Percentiles rank a stretch among this genome's conserved stretches.
Evolutionary conservation across 1,140 invertebrate species (phyloP).

Genomic region (Diplogasteroides magnus): DNA sequence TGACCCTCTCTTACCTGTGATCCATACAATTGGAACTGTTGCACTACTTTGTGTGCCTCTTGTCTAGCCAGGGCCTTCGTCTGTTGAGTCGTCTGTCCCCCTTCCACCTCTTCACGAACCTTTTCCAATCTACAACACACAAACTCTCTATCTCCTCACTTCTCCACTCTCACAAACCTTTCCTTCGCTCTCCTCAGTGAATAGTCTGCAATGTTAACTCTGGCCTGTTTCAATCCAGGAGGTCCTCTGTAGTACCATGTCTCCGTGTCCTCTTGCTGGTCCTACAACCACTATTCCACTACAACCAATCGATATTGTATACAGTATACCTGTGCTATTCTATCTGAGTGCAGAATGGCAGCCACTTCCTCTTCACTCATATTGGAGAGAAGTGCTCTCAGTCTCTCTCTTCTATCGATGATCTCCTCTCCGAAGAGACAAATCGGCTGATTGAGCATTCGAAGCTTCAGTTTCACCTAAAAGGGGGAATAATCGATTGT

Average conservation of each 20-base stretch:
- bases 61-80: slow-evolving; percentile 50
- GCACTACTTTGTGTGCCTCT: slow-evolving; percentile 48
- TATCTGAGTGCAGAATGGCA: slow-evolving; percentile 39
- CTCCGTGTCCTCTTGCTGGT: slow-evolving; percentile 34
- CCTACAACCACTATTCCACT: background rate
- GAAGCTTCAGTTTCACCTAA: slow-evolving; percentile 52
- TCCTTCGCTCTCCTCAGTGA: slow-evolving; percentile 42
- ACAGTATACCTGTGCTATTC: slow-evolving; percentile 14
- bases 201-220: slow-evolving; percentile 50
- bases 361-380: slow-evolving; percentile 49
- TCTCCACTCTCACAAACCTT: slow-evolving; percentile 1
- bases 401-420: slow-evolving; percentile 48
- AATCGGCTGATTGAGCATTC: slow-evolving; percentile 49
- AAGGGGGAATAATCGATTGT: background rate
- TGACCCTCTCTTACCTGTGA: slow-evolving; percentile 34
- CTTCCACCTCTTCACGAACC: slow-evolving; percentile 36
- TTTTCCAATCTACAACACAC: slow-evolving; percentile 30
- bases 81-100: slow-evolving; percentile 29
- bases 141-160: background rate
- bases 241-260: slow-evolving; percentile 53
- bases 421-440: slow-evolving; percentile 54
- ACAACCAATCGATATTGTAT: background rate
- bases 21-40: slow-evolving; percentile 44
- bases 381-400: slow-evolving; percentile 43
- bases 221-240: slow-evolving; percentile 36